Base-by-base conservation (phyloP, 2,113 vertebrate genomes). In the Lagenorhynchus albirostris region DNA sequence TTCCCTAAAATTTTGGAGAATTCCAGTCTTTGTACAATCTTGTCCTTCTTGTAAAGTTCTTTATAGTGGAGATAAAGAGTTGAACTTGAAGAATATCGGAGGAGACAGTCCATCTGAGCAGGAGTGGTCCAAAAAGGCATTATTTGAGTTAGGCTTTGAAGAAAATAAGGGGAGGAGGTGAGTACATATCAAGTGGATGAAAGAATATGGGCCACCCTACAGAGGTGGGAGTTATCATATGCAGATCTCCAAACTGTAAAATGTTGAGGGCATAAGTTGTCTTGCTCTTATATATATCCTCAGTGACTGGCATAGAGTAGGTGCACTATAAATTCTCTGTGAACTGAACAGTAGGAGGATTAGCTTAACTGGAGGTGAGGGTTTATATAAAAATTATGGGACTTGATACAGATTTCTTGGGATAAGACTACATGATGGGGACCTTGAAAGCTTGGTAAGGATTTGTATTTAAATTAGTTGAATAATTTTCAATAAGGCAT, bases 141-240 rank as follows among this genome's bases (percentile, higher is more conserved):
- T 76, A 38, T 80, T 77, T 92, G 65, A 89, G 41, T 50, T 95
- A 58, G 29, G 14, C 36, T 93, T 97, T 96, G 63, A 97, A 65
- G 76, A 73, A 86, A 86, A 38, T 36, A 29, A 47, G 36, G 31
- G 20, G 25, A 74, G 26, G n/a, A 83, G 7, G 6, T 88, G 4
- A 65, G 2, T 65, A 25, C 11, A 6, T 50, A 20, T 23, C 7
- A 44, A 33, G 31, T 47, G 50, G 29, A 20, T 89, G 76, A 91
- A 82, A 73, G 79, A 63, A 73, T 36, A 13, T 67, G 44, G 70
- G 4, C 9, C 63, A 60, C 1, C 10, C 41, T 73, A 18, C 38
- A 53, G n/a, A 58, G 33, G 6, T 65, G 50, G 15, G 62, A 41
- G 33, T 47, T 63, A 68, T 74, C 31, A 6, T n/a, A 21, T 71